Base-by-base conservation (phyloP, 1,140 invertebrate genomes). In the Diploscapter pachys region DNA sequence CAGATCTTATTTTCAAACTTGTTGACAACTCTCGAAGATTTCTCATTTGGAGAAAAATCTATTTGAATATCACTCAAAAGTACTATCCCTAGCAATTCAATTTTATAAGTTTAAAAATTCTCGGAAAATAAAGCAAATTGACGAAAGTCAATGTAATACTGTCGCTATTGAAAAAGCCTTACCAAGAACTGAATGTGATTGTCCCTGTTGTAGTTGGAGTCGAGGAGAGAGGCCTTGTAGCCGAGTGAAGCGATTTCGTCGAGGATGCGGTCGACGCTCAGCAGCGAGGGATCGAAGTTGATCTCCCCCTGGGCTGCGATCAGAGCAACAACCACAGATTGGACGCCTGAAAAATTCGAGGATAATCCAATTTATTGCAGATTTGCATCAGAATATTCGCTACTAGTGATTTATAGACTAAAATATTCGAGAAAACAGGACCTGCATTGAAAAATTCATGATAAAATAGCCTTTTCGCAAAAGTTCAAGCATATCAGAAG, bases 171-270 rank as follows among this genome's bases (percentile, higher is more conserved):
- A 31, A 31, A 31, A 4, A 8, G 63, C 8, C 73, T 68, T 48
- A 74, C 73, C 53, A 74, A 56, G 5, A 74, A 57, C 9, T 56
- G 65, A 4, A 74, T 74, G n/a, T 69, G 65, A 50, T 56, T 74
- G 51, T 55, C 53, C 31, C 31, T 31, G 31, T 31, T 31, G 31
- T 56, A 70, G 61, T 69, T 74, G 5, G 73, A 69, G 50, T 74
- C 73, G 3, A 74, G 11, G 6, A 74, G 73, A 6, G 74, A 71
- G 3, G 67, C 52, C 13, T 63, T 72, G 87, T 96, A 98, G 4
- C 96, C 95, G 31, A 98, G 87, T 69, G 94, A 92, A 0, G 90
- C 90, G 77, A 98, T 92, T 49, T 91, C 92, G 73, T 90, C 88
- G 4, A 92, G 93, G 69, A 98, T 92, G 78, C 93, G 91, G 3